Percentiles rank a stretch among this genome's conserved stretches.
phyloP scores from a whole-genome alignment of 1,140 invertebrate genomes.

The Leptinotarsa texana region DNA sequence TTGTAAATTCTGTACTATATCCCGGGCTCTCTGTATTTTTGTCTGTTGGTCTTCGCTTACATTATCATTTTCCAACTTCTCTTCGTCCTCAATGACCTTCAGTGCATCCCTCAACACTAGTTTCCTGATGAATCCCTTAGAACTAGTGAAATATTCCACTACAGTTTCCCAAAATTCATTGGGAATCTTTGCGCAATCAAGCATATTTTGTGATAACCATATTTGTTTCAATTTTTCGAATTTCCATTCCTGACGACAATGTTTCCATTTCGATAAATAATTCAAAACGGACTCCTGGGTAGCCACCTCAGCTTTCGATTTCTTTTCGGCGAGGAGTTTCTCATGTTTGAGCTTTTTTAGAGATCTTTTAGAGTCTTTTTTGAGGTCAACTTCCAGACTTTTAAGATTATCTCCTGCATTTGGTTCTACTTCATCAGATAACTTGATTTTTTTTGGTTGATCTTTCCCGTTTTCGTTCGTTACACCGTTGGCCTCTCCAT shows the following conservation, averaged over 20 bases:
- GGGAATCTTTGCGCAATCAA: conserved; percentile 62
- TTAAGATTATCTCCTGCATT: neutral
- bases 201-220: conserved; percentile 72
- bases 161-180: conserved; percentile 65
- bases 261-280: conserved; percentile 72
- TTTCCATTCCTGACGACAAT: conserved; percentile 71
- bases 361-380: conserved; percentile 42
- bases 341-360: conserved; percentile 43
- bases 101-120: conserved; percentile 65
- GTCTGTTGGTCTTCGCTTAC: conserved; percentile 44
- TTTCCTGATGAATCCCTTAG: conserved; percentile 67
- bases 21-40: conserved; percentile 43
- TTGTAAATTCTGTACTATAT: conserved; percentile 49
- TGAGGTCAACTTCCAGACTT: neutral
- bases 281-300: conserved; percentile 57
- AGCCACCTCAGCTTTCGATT: conserved; percentile 41
- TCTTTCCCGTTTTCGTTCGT: neutral
- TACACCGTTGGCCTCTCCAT: neutral
- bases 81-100: conserved; percentile 65
- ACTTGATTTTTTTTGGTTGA: neutral
- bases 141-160: conserved; percentile 72
- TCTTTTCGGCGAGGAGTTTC: conserved; percentile 42
- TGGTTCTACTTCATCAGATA: neutral
- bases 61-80: conserved; percentile 56
- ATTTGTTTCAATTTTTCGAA: conserved; percentile 76